Evolutionary conservation across 92 coral and sea anemone species (phyloP), one percentile per base, ranked within the genome.

Genomic region (Palythoa heliodiscus): DNA sequence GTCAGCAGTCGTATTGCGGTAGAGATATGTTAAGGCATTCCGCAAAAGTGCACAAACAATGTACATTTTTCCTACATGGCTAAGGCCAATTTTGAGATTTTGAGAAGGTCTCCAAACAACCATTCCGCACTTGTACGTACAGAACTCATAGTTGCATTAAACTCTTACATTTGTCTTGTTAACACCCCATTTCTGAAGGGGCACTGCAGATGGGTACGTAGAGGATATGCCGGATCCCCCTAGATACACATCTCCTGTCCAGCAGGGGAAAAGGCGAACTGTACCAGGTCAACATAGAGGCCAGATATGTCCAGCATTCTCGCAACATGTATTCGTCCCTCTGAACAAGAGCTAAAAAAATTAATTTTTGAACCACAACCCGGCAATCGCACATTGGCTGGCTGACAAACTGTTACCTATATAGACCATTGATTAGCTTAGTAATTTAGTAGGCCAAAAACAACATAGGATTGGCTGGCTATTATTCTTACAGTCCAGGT

Each of bases 281-380:
- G 77, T 55, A 77, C 71, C 67, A 88, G 88, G 5, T 88, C 72
- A 72, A 83, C 77, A 29, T 47, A 72, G n/a, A 88, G 78, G 13
- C 73, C 23, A 48, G 91, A 88, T 53, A 38, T 22, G 52, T 84
- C 88, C 77, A 88, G 83, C 88, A 88, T 77, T 54, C 91, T 78
- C 47, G 88, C 86, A 84, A 84, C 91, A 71, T 88, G 91, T 82
- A 50, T 88, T 71, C 86, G 78, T 54, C 91, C 88, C 75, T 88
- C 85, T 87, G 72, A 67, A 72, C 25, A 60, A 60, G 68, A 60
- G 68, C 68, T 23, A n/a, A 60, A 60, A 60, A 60, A 4, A 15
- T 14, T 60, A 60, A 60, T 60, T 60, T 60, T 60, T 16, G 68
- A 60, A 60, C 68, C 68, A 60, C 25, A 60, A 16, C n/a, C n/a